phyloP scores from a whole-genome alignment of 2,888 invertebrate species.

The Mythimna albipuncta region DNA sequence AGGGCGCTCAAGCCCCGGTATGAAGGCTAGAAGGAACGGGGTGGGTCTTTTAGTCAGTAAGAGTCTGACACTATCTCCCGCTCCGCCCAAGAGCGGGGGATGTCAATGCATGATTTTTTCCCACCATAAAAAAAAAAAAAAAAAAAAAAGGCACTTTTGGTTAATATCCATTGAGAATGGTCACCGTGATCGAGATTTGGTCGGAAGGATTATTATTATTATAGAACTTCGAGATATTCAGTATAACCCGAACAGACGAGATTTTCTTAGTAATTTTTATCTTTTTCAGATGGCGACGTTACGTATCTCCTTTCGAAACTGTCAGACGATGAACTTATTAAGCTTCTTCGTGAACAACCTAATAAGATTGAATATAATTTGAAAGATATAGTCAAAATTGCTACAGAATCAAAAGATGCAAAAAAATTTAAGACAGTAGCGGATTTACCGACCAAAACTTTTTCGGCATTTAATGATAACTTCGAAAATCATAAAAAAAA shows the following conservation, averaged over 20 bases:
- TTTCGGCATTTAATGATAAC: constrained; percentile 39
- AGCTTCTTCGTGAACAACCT: constrained; percentile 79
- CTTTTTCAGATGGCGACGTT: constrained; percentile 77
- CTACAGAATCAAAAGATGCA: constrained; percentile 62
- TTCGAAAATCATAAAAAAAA: constrained; percentile 54
- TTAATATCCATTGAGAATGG: no score
- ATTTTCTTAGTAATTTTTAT: constrained; percentile 15
- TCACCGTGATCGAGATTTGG: no score
- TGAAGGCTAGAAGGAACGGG: no score
- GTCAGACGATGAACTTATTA: constrained; percentile 81
- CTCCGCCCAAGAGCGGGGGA: no score
- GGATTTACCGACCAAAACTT: constrained; percentile 37
- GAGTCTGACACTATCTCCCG: no score
- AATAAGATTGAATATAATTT: constrained; percentile 77
- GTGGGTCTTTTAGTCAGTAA: no score
- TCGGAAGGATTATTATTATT: neutral
- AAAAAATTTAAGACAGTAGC: constrained; percentile 32
- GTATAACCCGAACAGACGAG: neutral
- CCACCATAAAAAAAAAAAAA: no score
- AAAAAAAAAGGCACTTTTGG: no score
- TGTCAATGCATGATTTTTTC: no score
- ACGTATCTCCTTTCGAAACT: constrained; percentile 83
- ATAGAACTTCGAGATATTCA: no score
- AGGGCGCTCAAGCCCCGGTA: no score
- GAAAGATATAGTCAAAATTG: constrained; percentile 77